Evolutionary conservation across 2,888 invertebrate genomes (phyloP), one percentile per base, ranked within the genome.

Genomic region (Ectemnius continuus): DNA sequence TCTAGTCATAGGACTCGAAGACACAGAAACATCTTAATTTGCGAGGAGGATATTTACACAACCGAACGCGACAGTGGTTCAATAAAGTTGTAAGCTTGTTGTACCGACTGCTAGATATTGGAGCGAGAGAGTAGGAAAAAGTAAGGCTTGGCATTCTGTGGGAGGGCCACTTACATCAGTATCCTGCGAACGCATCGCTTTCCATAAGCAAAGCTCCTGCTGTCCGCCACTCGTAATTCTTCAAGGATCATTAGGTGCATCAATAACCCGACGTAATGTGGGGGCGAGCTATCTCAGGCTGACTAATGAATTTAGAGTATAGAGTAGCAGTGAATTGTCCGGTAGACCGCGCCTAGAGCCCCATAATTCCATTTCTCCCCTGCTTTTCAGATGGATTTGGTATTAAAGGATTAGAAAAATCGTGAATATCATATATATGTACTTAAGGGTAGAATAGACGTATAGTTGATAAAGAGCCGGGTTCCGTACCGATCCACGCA

Each of bases 391-490:
- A 23, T 23, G 23, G 23, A 23, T 23, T 23, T 3, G 23, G 23
- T 23, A 23, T 23, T 23, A 23, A 23, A 23, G 3, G 23, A 3
- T 23, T 23, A 23, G 2, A 23, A 3, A 23, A 23, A 23, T 23
- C 2, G 3, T 23, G 2, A 23, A 23, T 23, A 3, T 23, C 23
- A 23, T 23, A 23, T 23, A 23, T 23, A n/a, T n/a, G n/a, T 18
- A 58, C 20, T 13, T 2, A 13, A 52, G 6, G 52, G n/a, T 14
- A 13, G 1, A 18, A 36, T 36, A 23, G 3, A 20, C 23, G 8
- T 63, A 59, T 76, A 79, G 68, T 81, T 70, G 79, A 76, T 80
- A 80, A 81, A 83, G 81, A 77, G 76, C 73, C 73, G 52, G 61
- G 78, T 81, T 80, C 80, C 80, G 81, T 78, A 78, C 66, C 59